Evolutionary conservation across 1,140 invertebrate genomes (phyloP), one percentile per base, ranked within the genome.

Genomic region (Cyphomyrmex costatus): DNA sequence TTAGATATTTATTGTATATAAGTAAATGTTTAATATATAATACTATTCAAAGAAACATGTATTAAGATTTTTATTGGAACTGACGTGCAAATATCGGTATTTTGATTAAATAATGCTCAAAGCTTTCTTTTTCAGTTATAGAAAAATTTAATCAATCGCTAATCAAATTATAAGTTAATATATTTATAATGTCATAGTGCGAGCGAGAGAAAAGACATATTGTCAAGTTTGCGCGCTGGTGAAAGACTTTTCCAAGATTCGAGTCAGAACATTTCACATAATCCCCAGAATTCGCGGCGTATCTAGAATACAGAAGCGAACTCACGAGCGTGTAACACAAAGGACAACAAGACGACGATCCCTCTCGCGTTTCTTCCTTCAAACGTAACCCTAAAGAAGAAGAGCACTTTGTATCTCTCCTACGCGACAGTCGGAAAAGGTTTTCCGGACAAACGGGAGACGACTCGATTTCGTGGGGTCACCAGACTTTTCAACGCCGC

Each of bases 401-500:
- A 76, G 56, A 33, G 27, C 61, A 77, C 70, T 86, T 73, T 79
- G 73, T 51, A 19, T 46, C n/a, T 53, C 51, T 33, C 24, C 46
- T 24, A 19, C 49, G 60, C 53, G 61, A n/a, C 27, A 19, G 65
- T 60, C 42, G 61, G 78, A 83, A 68, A 68, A 87, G 74, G 56
- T 79, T 74, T 80, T 70, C 56, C 74, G 56, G 53, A 63, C 49
- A 84, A 84, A 77, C 53, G 71, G 61, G 78, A 10, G 24, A 65
- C 27, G 61, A 66, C 76, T 53, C 36, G 51, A 73, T 60, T 66
- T 86, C 61, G 42, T 58, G 42, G 60, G 60, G 46, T 87, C 73
- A 56, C 61, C 68, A 30, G 36, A 36, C 24, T 80, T 89, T 89
- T 89, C 88, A 89, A 71, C 88, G 30, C 65, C 4, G 49, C 51